These are phyloP conservation scores for Petrocephalus microphthalmus DNA, from an alignment of 2,113 vertebrate genomes.

Conservation along the genomic window DNA sequence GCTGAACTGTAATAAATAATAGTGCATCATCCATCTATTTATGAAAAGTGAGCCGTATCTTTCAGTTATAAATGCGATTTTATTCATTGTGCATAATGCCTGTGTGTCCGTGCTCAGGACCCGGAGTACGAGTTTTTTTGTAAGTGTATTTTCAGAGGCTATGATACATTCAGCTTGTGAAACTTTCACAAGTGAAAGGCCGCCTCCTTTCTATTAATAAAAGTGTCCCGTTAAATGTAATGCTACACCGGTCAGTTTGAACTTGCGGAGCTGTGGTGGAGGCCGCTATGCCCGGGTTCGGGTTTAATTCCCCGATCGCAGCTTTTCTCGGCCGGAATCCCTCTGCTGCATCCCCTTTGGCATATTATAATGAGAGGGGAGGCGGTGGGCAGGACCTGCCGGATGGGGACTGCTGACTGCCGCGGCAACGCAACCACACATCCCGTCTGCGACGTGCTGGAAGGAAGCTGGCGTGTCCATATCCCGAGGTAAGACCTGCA, in stretches of 20 bases:
- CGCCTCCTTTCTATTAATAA: not conserved
- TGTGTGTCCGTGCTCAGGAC: not conserved
- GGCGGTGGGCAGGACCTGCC: not conserved
- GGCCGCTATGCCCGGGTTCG: not conserved
- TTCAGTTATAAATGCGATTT: not conserved
- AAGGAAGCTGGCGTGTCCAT: not conserved
- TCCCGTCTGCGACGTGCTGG: not conserved
- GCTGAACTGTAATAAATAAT: not conserved
- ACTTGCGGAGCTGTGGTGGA: not conserved
- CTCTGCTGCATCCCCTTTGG: not conserved
- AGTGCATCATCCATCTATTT: not conserved
- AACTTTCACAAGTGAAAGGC: not conserved
- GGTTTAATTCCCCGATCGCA: not conserved
- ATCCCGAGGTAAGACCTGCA: not conserved
- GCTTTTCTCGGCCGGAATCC: not conserved
- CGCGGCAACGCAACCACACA: not conserved
- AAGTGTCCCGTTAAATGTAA: not conserved
- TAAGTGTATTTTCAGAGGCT: not conserved
- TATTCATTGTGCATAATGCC: not conserved
- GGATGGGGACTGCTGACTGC: not conserved
- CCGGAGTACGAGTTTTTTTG: not conserved
- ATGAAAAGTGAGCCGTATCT: not conserved
- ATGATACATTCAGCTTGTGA: not conserved
- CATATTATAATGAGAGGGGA: slow-evolving; percentile 3
- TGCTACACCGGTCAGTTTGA: not conserved